These are phyloP conservation scores for Oreochromis niloticus DNA, from an alignment of 2,113 vertebrate genomes.

Conservation along the genomic window DNA sequence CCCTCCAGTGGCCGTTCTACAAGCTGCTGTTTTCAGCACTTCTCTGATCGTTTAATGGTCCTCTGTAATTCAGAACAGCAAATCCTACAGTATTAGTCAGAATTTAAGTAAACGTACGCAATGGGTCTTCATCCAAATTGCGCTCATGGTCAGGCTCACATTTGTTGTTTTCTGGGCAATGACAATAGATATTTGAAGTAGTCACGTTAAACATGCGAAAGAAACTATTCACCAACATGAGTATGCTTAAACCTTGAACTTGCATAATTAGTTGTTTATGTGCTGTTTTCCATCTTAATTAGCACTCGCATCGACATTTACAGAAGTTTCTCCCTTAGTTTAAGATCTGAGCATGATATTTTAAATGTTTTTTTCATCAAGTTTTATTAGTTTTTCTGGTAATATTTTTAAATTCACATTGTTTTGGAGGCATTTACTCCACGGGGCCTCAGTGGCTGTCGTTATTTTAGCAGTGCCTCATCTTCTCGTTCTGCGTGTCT, in stretches of 20 bases:
- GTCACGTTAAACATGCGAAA: fast-evolving
- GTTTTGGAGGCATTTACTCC: background rate
- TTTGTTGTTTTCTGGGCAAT: background rate
- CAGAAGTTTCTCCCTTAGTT: background rate
- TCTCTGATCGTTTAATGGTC: background rate
- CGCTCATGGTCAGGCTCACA: background rate
- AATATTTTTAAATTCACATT: background rate
- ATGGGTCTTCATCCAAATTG: background rate
- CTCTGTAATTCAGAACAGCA: background rate
- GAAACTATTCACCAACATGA: background rate
- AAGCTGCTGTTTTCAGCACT: background rate
- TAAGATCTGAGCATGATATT: background rate
- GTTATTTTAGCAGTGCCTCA: background rate
- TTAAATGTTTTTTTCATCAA: background rate
- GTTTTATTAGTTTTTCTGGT: background rate
- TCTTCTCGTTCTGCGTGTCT: background rate
- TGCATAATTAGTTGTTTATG: background rate
- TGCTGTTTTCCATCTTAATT: background rate
- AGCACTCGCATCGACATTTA: background rate
- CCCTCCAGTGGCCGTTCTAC: background rate
- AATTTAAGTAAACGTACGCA: background rate
- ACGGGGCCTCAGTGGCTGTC: background rate
- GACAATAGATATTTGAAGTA: background rate
- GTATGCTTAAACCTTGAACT: background rate
- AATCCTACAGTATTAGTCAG: background rate